phyloP scores from a whole-genome alignment of 2,888 invertebrate genomes.

The Tetrapedia diversipes region DNA sequence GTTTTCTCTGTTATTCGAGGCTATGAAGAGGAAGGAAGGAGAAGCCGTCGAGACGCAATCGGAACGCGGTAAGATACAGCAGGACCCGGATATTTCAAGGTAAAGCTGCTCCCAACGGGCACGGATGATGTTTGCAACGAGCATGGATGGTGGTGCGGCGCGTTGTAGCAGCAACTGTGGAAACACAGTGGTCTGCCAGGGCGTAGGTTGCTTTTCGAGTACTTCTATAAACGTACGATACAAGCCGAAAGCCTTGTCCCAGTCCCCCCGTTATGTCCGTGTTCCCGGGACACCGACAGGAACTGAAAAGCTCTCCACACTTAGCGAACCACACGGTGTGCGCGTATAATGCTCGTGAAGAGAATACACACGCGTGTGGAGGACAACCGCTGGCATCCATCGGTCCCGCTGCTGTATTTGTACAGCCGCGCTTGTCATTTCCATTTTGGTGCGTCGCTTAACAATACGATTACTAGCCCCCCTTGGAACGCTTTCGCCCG shows the following conservation, averaged over 20 bases:
- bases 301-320: constrained; percentile 41
- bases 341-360: constrained; percentile 24
- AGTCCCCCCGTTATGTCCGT: constrained; percentile 32
- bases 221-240: constrained; percentile 53
- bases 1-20: no score
- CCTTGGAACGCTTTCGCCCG: constrained; percentile 15
- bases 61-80: constrained; percentile 21
- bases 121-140: constrained; percentile 44
- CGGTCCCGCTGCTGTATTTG: constrained; percentile 37
- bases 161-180: constrained; percentile 50
- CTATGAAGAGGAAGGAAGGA: no score
- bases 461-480: constrained; percentile 51
- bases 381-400: constrained; percentile 28
- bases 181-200: constrained; percentile 38
- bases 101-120: constrained; percentile 44
- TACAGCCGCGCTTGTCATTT: constrained; percentile 53
- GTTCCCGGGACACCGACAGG: constrained; percentile 28
- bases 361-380: constrained; percentile 26
- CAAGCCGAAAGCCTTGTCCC: constrained; percentile 45
- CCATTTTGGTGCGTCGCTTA: constrained; percentile 47
- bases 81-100: constrained; percentile 37
- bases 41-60: no score
- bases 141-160: constrained; percentile 29
- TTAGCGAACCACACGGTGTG: constrained; percentile 3
- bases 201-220: constrained; percentile 44